Evolutionary conservation across 1,140 invertebrate genomes (phyloP).

Genomic region (Oncopeltus fasciatus): DNA sequence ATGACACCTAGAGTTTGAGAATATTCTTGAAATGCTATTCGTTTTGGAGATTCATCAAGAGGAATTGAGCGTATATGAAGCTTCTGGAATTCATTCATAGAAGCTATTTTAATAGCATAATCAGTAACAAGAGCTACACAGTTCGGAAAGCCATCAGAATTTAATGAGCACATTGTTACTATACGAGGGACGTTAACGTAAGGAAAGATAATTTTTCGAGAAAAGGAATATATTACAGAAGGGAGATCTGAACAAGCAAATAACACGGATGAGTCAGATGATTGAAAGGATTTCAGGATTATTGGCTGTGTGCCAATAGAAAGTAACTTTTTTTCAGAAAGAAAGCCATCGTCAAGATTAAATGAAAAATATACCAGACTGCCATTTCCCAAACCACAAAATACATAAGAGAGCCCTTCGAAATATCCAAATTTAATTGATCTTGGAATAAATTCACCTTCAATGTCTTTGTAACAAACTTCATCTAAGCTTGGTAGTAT

Average conservation of each 20-base stretch:
- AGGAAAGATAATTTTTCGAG: constrained; percentile 96
- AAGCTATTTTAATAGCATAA: constrained; percentile 85
- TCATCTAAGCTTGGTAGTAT: constrained; percentile 62
- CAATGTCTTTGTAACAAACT: constrained; percentile 69
- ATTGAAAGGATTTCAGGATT: constrained; percentile 77
- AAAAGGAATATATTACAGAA: constrained; percentile 96
- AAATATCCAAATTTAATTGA: constrained; percentile 90
- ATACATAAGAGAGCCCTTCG: constrained; percentile 67
- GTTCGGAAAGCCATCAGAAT: constrained; percentile 86
- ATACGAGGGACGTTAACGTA: constrained; percentile 98
- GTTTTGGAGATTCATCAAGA: constrained; percentile 78
- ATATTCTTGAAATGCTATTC: constrained; percentile 88
- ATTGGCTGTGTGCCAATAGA: constrained; percentile 95
- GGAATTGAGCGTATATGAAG: constrained; percentile 90
- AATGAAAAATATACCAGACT: constrained; percentile 92
- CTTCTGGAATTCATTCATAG: constrained; percentile 97
- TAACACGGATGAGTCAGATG: constrained; percentile 85
- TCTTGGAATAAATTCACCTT: constrained; percentile 89
- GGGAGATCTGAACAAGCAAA: constrained; percentile 97
- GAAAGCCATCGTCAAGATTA: constrained; percentile 49
- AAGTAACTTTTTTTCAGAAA: constrained; percentile 73
- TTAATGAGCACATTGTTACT: constrained; percentile 94
- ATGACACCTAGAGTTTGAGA: constrained; percentile 91
- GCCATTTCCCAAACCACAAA: constrained; percentile 91
- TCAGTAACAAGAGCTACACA: constrained; percentile 90